Conservation (phyloP, 2,888 invertebrate species). For the Hirtodrosophila confusa region DNA sequence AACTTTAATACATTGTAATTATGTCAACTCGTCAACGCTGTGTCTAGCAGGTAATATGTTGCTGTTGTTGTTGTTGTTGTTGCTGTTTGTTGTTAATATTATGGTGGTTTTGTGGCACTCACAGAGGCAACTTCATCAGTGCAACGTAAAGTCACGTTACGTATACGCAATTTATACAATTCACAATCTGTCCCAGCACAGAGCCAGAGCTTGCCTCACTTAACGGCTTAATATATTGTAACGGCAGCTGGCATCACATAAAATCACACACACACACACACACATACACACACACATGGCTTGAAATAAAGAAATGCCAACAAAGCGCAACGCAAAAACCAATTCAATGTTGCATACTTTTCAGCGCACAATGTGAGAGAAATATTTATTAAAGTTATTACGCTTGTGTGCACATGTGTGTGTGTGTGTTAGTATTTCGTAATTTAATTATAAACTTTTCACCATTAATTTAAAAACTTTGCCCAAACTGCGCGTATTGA, state of each 20-base stretch:
- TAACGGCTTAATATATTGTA: conserved; percentile 79
- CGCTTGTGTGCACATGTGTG: conserved; percentile 22
- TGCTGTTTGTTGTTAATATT: not conserved
- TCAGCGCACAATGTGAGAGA: not conserved
- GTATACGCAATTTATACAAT: conserved; percentile 65
- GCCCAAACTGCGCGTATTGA: conserved; percentile 60
- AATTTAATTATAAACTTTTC: conserved; percentile 82
- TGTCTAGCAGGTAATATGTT: conserved; percentile 8
- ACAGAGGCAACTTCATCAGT: conserved; percentile 33
- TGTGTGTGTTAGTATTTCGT: conserved; percentile 54
- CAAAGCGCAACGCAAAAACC: conserved; percentile 49
- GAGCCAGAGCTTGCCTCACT: conserved; percentile 55
- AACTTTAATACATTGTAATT: conserved; percentile 77
- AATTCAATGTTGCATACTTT: conserved; percentile 48
- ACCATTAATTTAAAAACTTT: conserved; percentile 81
- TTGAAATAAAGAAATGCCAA: conserved; percentile 52
- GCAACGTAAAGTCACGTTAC: conserved; percentile 31
- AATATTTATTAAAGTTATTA: conserved; percentile 44
- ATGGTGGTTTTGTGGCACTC: conserved; percentile 1
- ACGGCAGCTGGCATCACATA: conserved; percentile 67
- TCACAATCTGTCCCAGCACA: conserved; percentile 60
- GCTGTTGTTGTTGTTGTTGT: conserved; percentile 14
- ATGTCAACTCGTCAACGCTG: conserved; percentile 59
- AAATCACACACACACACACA: conserved; percentile 34
- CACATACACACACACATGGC: conserved; percentile 32